Evolutionary conservation across 2,113 vertebrate genomes (phyloP).

Genomic region (Entosphenus tridentatus): DNA sequence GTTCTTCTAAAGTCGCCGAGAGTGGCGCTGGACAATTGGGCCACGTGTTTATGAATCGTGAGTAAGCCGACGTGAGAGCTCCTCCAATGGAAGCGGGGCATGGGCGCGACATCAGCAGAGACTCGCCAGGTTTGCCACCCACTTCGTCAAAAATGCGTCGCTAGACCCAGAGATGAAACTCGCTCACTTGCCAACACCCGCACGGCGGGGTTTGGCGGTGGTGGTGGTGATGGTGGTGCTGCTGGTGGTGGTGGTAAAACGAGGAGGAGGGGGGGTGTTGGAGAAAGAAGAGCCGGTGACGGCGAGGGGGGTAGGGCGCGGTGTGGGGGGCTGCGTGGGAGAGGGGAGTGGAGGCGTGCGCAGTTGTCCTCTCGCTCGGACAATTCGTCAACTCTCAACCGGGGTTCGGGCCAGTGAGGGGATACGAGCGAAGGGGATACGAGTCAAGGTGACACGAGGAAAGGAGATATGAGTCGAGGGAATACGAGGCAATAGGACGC

Average conservation of each 20-base stretch:
- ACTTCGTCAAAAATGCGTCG: not conserved
- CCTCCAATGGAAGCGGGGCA: no score
- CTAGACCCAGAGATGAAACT: not conserved
- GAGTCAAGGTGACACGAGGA: no score
- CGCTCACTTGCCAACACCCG: not conserved
- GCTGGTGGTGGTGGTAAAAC: no score
- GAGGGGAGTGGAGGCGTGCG: not conserved
- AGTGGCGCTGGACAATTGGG: conserved; percentile 5
- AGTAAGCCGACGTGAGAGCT: not conserved
- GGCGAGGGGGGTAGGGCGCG: not conserved
- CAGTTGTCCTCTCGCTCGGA: not conserved
- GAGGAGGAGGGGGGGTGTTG: not conserved
- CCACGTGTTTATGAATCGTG: not conserved
- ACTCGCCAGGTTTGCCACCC: not conserved
- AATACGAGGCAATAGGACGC: no score
- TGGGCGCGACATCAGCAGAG: not conserved
- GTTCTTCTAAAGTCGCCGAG: no score
- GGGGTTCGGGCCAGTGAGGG: not conserved
- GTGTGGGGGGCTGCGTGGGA: not conserved
- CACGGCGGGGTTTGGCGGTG: not conserved
- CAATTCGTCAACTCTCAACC: not conserved
- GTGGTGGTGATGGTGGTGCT: not conserved
- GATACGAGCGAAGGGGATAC: no score
- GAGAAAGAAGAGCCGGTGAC: not conserved
- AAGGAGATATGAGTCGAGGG: no score